Evolutionary conservation across 2,113 vertebrate genomes (phyloP), one percentile per base, ranked within the genome.

Genomic region (Piprites chloris): DNA sequence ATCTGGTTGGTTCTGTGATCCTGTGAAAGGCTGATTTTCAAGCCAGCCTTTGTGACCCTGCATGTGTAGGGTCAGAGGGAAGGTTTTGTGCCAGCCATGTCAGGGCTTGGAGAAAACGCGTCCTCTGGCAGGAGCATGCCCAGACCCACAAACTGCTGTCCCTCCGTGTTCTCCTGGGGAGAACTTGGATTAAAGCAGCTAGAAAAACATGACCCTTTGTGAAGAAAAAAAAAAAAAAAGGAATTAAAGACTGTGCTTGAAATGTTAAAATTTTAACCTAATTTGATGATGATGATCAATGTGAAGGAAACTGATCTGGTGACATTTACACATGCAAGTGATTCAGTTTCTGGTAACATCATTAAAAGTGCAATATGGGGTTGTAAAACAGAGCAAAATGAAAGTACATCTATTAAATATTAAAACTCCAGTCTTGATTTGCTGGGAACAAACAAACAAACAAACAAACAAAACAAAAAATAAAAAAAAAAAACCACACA

Each of bases 291-390:
- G 44, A 2, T 24, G 27, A 33, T 41, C 32, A 23, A 1, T 9
- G 26, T 12, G 53, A 44, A 41, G 47, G 55, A 30, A 71, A 16
- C 8, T 3, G 58, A 21, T 30, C 27, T 24, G 19, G 12, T 63
- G 50, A 11, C 4, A 17, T 41, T 81, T 9, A 37, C 20, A 13
- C 37, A 0, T 2, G 12, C 1, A 14, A 59, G 32, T n/a, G 83
- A 26, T 8, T 63, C 33, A 5, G 23, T 20, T 52, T 37, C 69
- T 35, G 56, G 7, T 6, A 22, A 12, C 55, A 20, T 15, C 41
- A 39, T 12, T 24, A 1, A 4, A 9, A 6, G 37, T 8, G 42
- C 47, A 7, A 23, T 61, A 19, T 0, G 0, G 32, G 21, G n/a
- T 9, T 79, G n/a, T 18, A 22, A 59, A 76, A 46, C 8, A n/a